phyloP scores from a whole-genome alignment of 2,888 invertebrate genomes.

The Xestia ashworthii region DNA sequence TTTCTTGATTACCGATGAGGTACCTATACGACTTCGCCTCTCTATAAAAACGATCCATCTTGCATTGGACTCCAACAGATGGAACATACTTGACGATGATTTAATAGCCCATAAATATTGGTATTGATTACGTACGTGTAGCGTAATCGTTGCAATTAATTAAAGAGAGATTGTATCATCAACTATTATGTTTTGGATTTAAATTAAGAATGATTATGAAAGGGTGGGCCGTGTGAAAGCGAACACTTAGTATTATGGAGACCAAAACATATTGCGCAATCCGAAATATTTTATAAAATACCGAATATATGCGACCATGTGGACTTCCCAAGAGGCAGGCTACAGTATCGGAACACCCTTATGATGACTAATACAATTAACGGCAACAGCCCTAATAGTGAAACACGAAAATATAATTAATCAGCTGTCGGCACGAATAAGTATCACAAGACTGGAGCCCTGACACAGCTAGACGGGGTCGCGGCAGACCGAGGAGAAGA shows the following conservation, averaged over 20 bases:
- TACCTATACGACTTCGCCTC: background rate
- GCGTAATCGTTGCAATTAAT: constrained; percentile 51
- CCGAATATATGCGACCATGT: background rate
- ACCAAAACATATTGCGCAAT: constrained; percentile 30
- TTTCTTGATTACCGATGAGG: constrained; percentile 45
- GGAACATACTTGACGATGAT: constrained; percentile 36
- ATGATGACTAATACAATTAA: background rate
- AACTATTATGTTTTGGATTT: constrained; percentile 39
- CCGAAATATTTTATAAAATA: constrained; percentile 11
- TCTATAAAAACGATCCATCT: constrained; percentile 25
- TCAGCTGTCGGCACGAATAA: too few species aligned
- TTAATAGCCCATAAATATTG: constrained; percentile 54
- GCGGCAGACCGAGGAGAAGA: too few species aligned
- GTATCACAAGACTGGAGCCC: too few species aligned
- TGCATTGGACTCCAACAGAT: constrained; percentile 8
- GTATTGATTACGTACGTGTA: constrained; percentile 51
- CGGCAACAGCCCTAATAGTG: background rate
- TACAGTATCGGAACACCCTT: background rate
- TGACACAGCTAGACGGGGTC: too few species aligned
- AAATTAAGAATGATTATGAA: constrained; percentile 33
- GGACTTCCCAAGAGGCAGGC: background rate
- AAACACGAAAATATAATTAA: too few species aligned
- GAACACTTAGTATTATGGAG: constrained; percentile 9
- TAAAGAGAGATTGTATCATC: constrained; percentile 57
- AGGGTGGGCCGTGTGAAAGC: constrained; percentile 47